Evolutionary conservation across 2,797 vertebrate species (phyloP), one percentile per base, ranked within the genome.

Genomic region (Heliangelus exortis): DNA sequence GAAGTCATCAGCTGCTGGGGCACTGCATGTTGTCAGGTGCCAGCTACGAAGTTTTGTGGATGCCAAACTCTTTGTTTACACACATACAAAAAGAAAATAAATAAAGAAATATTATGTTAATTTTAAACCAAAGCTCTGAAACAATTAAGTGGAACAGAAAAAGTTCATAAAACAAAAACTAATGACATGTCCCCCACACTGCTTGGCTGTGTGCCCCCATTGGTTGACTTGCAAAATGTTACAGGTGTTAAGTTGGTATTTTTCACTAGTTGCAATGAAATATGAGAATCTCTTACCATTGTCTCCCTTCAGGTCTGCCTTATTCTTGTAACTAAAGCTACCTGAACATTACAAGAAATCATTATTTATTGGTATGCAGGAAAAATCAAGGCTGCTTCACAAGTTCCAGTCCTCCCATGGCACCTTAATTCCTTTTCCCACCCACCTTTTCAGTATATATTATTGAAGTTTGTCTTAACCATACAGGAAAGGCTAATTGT

Each of bases 171-270:
- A 96, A 91, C 96, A 96, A 94, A 94, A 29, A 4, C 54, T 67
- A 96, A 92, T 91, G 92, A 79, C 77, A 69, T 3, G 21, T 96
- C 84, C 93, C 93, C 94, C n/a, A 3, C 90, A 5, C 82, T 43
- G 92, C 90, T 91, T 97, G 96, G 96, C 93, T 29, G 28, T 4
- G 34, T 95, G 90, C 95, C 97, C 76, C 93, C 91, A 96, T 96
- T 97, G 95, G 95, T 15, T 76, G 91, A 54, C 80, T 93, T 23
- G 31, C 12, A 87, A 89, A 92, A 89, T 65, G 82, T 80, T 90
- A 65, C 74, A 92, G 88, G 95, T 17, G 55, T 86, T 93, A 92
- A 93, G 85, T 71, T 90, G 89, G 96, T 76, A 78, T 95, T 96
- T 96, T 76, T 96, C 92, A 94, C 95, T 96, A 95, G 89, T 53